Evolutionary conservation across 2,113 vertebrate genomes (phyloP).

Genomic region (Pelodiscus sinensis): DNA sequence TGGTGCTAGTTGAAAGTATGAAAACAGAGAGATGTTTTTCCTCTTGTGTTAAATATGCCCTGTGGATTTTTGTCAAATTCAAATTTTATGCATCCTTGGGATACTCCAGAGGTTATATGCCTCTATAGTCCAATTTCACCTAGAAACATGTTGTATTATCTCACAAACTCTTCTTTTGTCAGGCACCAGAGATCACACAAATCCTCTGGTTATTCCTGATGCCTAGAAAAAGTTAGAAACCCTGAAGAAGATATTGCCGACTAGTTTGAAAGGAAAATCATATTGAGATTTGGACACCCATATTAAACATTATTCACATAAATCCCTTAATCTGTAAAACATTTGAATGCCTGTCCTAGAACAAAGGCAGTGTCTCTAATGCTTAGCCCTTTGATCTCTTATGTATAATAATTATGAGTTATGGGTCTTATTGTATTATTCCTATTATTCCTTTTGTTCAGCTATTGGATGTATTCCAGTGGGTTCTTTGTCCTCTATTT

Average conservation of each 20-base stretch:
- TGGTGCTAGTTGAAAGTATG: not conserved
- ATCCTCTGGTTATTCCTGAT: conserved; percentile 13
- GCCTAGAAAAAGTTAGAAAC: not conserved
- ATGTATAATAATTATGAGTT: conserved; percentile 15
- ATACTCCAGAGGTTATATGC: not conserved
- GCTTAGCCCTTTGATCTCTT: conserved; percentile 62
- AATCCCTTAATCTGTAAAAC: conserved; percentile 39
- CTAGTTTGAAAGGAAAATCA: not conserved
- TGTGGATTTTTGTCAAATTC: not conserved
- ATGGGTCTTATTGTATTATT: conserved; percentile 35
- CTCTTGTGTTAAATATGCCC: not conserved
- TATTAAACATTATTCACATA: conserved; percentile 33
- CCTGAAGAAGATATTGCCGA: conserved; percentile 2
- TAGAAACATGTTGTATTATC: not conserved
- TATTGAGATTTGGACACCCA: conserved; percentile 29
- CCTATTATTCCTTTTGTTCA: conserved; percentile 43
- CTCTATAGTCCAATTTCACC: not conserved
- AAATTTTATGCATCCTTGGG: not conserved
- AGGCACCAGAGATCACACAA: not conserved
- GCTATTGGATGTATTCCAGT: conserved; percentile 8
- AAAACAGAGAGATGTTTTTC: not conserved
- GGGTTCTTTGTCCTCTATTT: not conserved
- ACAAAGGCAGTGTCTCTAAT: conserved; percentile 54
- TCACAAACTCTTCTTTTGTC: conserved; percentile 29
- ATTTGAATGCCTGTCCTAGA: conserved; percentile 42